Conservation (phyloP, 2,113 vertebrate species). For the Mormyrus iriodes region DNA sequence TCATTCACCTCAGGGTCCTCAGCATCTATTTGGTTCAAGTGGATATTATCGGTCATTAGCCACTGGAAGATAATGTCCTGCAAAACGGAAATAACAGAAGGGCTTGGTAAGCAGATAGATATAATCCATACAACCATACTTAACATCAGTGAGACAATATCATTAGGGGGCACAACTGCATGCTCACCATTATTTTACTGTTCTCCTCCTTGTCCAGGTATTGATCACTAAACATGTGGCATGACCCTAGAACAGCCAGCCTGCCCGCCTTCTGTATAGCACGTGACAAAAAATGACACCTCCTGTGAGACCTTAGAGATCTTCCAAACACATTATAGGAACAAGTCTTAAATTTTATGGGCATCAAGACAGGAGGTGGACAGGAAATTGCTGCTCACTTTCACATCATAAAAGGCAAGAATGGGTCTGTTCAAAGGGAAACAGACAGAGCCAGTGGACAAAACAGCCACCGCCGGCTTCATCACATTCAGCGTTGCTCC, state of each 20-base stretch:
- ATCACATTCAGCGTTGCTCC: constrained; percentile 88
- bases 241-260: constrained; percentile 85
- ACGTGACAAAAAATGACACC: neutral
- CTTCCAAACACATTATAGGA: neutral
- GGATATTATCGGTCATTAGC: constrained; percentile 82
- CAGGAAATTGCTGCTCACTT: constrained; percentile 57
- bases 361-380: neutral
- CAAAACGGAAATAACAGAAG: constrained; percentile 25
- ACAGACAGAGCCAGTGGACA: constrained; percentile 91
- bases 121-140: neutral
- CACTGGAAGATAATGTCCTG: constrained; percentile 94
- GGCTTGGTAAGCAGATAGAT: neutral
- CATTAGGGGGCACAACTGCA: neutral
- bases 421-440: constrained; percentile 92
- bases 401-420: constrained; percentile 79
- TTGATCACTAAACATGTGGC: constrained; percentile 93
- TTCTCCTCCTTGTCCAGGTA: constrained; percentile 98
- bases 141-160: neutral
- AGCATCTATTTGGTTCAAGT: constrained; percentile 87
- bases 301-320: neutral
- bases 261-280: constrained; percentile 68
- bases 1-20: constrained; percentile 87
- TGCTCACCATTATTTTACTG: constrained; percentile 82
- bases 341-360: neutral
- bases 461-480: constrained; percentile 81